Base-by-base conservation (phyloP, 2,888 invertebrate species). In the Sipunculus nudus region DNA sequence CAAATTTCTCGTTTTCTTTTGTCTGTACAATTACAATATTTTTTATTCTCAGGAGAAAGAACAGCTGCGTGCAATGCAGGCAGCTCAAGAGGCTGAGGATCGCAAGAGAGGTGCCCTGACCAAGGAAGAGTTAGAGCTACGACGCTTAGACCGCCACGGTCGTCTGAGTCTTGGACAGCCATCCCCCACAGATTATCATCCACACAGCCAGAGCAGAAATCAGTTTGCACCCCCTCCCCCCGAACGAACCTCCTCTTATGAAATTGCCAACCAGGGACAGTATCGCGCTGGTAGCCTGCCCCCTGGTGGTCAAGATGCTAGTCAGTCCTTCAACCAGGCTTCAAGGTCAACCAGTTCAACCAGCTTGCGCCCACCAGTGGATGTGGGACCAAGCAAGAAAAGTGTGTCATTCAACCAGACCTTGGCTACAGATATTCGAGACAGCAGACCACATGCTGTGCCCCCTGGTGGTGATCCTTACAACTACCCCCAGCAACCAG, bases 241-340 rank as follows among this genome's bases (percentile, higher is more conserved):
- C 2, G 92, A 93, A 82, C 88, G 94, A 65, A 93, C 92, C 59
- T 93, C 93, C 28, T 94, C 94, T 41, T 95, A 92, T 83, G 89
- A 92, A 3, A 89, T 92, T 29, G 92, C 93, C 92, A 89, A 89
- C 8, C 91, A 91, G 75, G 39, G 35, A 3, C 28, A 47, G 35
- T 45, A 16, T 2, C 45, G 52, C 1, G 28, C 1, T 10, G 25
- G 16, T 3, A 8, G 19, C 2, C 5, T 5, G 2, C 28, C 16
- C 10, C 38, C 16, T 29, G 6, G 38, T 13, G 25, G n/a, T 26
- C 21, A 29, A 25, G 19, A 26, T n/a, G 2, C 1, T 19, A 19
- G n/a, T 28, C 39, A 38, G 26, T 29, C 25, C 13, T 5, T n/a
- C 13, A 25, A n/a, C 5, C 13, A 40, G 41, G 16, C 4, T n/a